These are phyloP conservation scores for Lobophora halterata DNA, from an alignment of 2,888 invertebrate species.

Conservation along the genomic window DNA sequence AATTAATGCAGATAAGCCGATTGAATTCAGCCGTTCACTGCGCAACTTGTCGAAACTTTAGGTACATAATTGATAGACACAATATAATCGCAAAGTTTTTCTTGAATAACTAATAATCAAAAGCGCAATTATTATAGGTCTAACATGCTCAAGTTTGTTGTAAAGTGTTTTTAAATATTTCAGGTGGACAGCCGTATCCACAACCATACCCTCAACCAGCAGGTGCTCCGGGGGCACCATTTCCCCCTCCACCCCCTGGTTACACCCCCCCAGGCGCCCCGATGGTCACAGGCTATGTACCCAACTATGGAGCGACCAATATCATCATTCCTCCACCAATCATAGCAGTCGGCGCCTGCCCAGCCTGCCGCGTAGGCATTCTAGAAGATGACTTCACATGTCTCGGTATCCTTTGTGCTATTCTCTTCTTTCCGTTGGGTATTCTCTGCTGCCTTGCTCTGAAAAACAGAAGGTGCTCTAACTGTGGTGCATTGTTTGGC, in stretches of 20 bases:
- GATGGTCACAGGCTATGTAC: conserved; percentile 70
- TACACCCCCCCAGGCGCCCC: conserved; percentile 73
- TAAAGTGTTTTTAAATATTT: conserved; percentile 25
- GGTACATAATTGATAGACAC: no score
- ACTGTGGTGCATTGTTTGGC: conserved; percentile 92
- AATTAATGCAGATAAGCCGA: conserved; percentile 51
- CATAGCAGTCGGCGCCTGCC: conserved; percentile 92
- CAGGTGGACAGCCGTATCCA: conserved; percentile 40
- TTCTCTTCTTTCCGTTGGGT: conserved; percentile 92
- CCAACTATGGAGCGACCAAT: conserved; percentile 82
- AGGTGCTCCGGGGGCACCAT: conserved; percentile 44
- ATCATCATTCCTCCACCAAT: conserved; percentile 88
- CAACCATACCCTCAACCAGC: conserved; percentile 35
- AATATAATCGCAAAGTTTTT: no score
- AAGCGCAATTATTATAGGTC: no score
- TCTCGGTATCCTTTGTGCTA: conserved; percentile 90
- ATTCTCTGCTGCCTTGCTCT: conserved; percentile 92
- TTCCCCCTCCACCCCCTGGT: conserved; percentile 78
- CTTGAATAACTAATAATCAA: no score
- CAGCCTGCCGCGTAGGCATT: conserved; percentile 92
- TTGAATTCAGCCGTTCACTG: conserved; percentile 36
- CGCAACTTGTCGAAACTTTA: conserved; percentile 33
- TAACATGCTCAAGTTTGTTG: no score
- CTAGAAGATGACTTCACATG: conserved; percentile 94
- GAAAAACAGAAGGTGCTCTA: conserved; percentile 91